Percentiles rank a stretch among this genome's conserved stretches.
Evolutionary conservation across 2,113 vertebrate species (phyloP).

Genomic region (Passer domesticus): DNA sequence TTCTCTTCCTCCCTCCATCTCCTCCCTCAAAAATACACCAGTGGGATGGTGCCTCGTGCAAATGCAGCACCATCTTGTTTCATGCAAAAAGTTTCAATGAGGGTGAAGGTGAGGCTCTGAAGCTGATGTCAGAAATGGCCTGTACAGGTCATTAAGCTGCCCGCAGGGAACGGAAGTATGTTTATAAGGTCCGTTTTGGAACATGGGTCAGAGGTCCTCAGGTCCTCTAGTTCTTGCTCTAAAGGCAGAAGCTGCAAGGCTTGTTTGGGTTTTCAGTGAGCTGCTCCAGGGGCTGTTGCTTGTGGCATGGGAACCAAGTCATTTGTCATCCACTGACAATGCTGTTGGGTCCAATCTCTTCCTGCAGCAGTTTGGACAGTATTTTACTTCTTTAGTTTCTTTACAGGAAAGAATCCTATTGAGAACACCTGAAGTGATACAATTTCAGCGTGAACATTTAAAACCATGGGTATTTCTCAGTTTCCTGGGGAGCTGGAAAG

Average conservation of each 20-base stretch:
- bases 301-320: neutral
- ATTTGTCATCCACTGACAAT: conserved; percentile 5
- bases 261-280: neutral
- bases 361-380: neutral
- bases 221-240: neutral
- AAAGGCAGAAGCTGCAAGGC: neutral
- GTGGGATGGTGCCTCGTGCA: neutral
- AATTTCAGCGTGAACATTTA: neutral
- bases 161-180: neutral
- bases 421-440: neutral
- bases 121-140: neutral
- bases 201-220: neutral
- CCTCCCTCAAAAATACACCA: neutral
- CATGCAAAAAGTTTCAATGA: neutral
- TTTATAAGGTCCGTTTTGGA: neutral
- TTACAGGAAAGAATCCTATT: neutral
- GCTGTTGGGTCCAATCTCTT: neutral
- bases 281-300: conserved; percentile 9
- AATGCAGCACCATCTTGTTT: neutral
- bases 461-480: neutral
- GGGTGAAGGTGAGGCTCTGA: neutral
- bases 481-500: neutral
- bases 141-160: neutral
- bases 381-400: neutral
- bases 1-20: neutral